Conservation (phyloP, 1,140 invertebrate genomes). For the Drosophila pruinosa region DNA sequence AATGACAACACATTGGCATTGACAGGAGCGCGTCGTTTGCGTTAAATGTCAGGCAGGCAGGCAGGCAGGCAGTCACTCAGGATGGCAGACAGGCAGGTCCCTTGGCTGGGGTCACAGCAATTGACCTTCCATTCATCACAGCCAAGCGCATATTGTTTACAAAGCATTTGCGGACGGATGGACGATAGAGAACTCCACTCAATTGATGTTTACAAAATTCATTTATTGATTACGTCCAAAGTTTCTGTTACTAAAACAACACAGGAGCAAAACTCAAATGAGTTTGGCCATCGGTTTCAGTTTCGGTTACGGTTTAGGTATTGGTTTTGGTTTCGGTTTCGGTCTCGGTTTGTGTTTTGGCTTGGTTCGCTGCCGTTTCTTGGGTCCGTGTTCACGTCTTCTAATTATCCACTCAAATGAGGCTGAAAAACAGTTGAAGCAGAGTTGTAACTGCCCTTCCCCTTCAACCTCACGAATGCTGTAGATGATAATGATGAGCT, state of each 20-base stretch:
- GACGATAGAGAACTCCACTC: slow-evolving; percentile 19
- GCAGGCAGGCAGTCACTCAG: no score
- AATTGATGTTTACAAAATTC: slow-evolving; percentile 77
- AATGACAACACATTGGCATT: slow-evolving; percentile 71
- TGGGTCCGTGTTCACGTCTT: slow-evolving; percentile 3
- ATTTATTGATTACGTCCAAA: slow-evolving; percentile 69
- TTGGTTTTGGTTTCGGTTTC: not conserved
- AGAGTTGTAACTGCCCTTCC: not conserved
- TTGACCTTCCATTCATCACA: slow-evolving; percentile 79
- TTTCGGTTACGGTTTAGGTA: not conserved
- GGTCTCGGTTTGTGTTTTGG: not conserved
- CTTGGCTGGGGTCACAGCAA: slow-evolving; percentile 63
- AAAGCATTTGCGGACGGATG: slow-evolving; percentile 44
- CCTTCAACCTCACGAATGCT: not conserved
- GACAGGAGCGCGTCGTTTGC: slow-evolving; percentile 68
- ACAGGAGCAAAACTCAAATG: slow-evolving; percentile 10
- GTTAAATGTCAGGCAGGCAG: slow-evolving; percentile 68
- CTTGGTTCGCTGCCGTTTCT: not conserved
- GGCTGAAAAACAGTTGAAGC: slow-evolving; percentile 43
- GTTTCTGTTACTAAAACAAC: slow-evolving; percentile 70
- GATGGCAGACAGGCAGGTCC: not conserved
- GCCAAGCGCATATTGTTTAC: slow-evolving; percentile 58
- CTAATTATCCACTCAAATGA: slow-evolving; percentile 75
- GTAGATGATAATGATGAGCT: slow-evolving; percentile 56
- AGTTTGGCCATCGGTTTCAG: slow-evolving; percentile 4